These are phyloP conservation scores for Saccopteryx leptura DNA, from an alignment of 2,113 vertebrate genomes.

Conservation along the genomic window DNA sequence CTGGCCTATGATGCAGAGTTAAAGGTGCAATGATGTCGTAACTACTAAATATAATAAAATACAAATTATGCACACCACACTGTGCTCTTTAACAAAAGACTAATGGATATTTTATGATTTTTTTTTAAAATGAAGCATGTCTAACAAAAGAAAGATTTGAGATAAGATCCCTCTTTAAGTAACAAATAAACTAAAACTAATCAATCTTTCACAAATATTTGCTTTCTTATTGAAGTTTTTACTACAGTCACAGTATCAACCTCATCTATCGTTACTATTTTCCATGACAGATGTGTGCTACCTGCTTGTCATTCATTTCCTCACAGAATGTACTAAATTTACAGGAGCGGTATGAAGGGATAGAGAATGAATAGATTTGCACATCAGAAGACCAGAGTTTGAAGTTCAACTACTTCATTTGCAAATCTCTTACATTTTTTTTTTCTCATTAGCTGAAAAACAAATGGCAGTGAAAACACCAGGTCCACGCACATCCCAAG, in stretches of 20 bases:
- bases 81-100: not conserved
- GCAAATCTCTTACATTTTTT: constrained; percentile 11
- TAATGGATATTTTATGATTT: not conserved
- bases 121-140: not conserved
- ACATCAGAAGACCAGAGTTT: not conserved
- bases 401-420: not conserved
- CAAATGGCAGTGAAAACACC: not conserved
- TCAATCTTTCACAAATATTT: not conserved
- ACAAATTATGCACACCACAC: not conserved
- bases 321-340: not conserved
- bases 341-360: not conserved
- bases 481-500: not conserved
- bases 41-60: not conserved
- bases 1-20: not conserved
- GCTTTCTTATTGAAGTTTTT: not conserved
- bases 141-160: not conserved
- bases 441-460: not conserved
- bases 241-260: not conserved
- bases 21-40: not conserved
- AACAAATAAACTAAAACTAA: not conserved
- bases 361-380: not conserved
- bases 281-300: not conserved
- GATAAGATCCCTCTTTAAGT: not conserved
- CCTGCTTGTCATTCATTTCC: not conserved
- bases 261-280: not conserved